Percentiles rank a stretch among this genome's conserved stretches.
These are phyloP conservation scores for Amphimedon queenslandica DNA, from an alignment of 37 sponge, comb jelly and placozoan genomes.

Conservation along the genomic window DNA sequence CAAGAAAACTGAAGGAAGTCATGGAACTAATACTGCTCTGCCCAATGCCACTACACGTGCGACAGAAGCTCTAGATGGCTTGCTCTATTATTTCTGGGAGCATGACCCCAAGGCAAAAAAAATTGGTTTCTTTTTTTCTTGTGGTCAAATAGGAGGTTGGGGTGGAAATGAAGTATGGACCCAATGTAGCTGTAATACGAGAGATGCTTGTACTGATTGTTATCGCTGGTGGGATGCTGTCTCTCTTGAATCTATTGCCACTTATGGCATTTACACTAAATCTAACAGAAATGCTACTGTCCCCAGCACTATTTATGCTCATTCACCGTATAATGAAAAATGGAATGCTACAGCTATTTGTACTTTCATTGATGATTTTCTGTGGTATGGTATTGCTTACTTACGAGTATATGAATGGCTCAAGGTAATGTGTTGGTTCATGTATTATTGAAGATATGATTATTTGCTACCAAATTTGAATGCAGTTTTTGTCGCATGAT, in stretches of 20 bases:
- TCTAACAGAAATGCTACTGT: not conserved
- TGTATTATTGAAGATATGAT: not conserved
- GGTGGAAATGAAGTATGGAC: not conserved
- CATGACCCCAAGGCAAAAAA: conserved; percentile 3
- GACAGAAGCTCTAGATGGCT: conserved; percentile 19
- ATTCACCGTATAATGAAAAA: conserved; percentile 53
- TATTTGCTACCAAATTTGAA: not conserved
- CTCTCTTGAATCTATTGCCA: conserved; percentile 32
- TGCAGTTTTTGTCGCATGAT: not conserved
- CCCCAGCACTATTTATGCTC: conserved; percentile 20
- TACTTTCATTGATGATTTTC: conserved; percentile 45
- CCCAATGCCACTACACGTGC: conserved; percentile 12
- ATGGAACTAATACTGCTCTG: too few species aligned
- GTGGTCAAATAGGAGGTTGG: conserved; percentile 39
- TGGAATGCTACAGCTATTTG: conserved; percentile 22
- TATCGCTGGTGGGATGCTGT: conserved; percentile 57
- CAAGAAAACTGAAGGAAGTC: too few species aligned
- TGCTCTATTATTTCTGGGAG: conserved; percentile 35
- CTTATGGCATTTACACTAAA: conserved; percentile 35
- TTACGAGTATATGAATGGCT: conserved; percentile 53
- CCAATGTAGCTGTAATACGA: conserved; percentile 12
- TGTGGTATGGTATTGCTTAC: conserved; percentile 57
- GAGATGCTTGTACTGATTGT: conserved; percentile 20
- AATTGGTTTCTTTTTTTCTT: conserved; percentile 30
- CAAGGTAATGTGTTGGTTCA: conserved; percentile 37